Evolutionary conservation across 2,888 invertebrate species (phyloP).

Genomic region (Mesodorylaimus sp.): DNA sequence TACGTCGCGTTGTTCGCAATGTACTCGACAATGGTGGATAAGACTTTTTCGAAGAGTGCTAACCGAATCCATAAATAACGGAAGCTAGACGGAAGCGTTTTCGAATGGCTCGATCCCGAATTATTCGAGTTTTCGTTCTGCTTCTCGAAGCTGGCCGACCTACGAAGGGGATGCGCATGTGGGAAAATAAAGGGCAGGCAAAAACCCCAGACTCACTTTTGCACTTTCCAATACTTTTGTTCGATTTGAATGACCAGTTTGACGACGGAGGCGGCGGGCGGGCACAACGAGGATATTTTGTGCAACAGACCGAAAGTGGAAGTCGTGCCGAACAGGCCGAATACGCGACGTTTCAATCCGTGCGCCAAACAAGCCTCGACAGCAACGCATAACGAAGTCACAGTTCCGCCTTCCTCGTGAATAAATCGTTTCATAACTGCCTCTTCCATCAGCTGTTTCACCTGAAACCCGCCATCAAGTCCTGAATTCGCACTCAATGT

Average conservation of each 20-base stretch:
- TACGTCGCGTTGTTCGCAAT: constrained; percentile 59
- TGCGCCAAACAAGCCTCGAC: constrained; percentile 17
- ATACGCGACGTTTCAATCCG: constrained; percentile 42
- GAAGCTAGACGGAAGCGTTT: constrained; percentile 4
- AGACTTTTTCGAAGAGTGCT: constrained; percentile 65
- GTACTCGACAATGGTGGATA: constrained; percentile 71
- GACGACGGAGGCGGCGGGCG: constrained; percentile 17
- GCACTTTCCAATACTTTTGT: constrained; percentile 10
- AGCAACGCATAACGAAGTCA: constrained; percentile 59
- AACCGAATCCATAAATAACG: constrained; percentile 75
- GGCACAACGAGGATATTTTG: constrained; percentile 55
- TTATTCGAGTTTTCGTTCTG: neutral
- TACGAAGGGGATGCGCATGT: too few species aligned
- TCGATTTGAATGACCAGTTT: constrained; percentile 12
- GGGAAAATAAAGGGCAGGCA: too few species aligned
- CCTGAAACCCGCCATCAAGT: too few species aligned
- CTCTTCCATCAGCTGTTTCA: constrained; percentile 89
- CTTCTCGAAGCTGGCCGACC: neutral
- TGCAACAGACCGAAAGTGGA: constrained; percentile 66
- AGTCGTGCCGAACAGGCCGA: constrained; percentile 74
- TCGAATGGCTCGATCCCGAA: neutral
- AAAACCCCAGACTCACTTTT: constrained; percentile 1
- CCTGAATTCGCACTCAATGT: too few species aligned
- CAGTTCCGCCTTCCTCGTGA: constrained; percentile 73
- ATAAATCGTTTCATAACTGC: constrained; percentile 77